phyloP scores from a whole-genome alignment of 2,797 vertebrate genomes.

The Naso thynnoides region DNA sequence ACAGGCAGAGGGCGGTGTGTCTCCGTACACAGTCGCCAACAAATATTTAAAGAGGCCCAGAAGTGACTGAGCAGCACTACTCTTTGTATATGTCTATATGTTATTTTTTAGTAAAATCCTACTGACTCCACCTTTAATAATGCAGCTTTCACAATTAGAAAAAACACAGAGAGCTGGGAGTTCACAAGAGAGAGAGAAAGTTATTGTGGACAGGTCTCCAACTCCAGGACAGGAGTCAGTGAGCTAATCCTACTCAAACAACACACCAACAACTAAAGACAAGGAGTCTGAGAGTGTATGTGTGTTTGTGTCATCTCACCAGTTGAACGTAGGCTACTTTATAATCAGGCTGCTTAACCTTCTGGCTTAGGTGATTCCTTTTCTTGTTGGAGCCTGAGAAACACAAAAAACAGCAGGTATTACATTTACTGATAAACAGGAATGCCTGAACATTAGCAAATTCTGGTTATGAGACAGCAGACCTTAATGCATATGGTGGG shows the following conservation, averaged over 20 bases:
- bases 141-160: conserved; percentile 28
- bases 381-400: conserved; percentile 88
- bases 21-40: no score
- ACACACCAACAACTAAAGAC: conserved; percentile 41
- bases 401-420: conserved; percentile 29
- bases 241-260: conserved; percentile 47
- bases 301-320: conserved; percentile 85
- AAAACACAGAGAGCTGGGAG: background rate
- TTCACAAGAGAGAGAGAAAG: conserved; percentile 4
- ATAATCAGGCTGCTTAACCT: conserved; percentile 92
- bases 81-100: no score
- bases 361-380: conserved; percentile 91
- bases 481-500: background rate
- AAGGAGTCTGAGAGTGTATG: conserved; percentile 17
- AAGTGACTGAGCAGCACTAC: no score
- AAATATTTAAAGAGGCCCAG: no score
- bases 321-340: conserved; percentile 97
- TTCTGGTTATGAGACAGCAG: background rate
- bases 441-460: background rate
- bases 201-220: conserved; percentile 55
- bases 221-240: conserved; percentile 49
- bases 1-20: no score
- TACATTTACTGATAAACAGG: conserved; percentile 14
- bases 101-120: no score
- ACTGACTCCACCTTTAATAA: no score